A percentile compares a stretch with the other conserved stretches of the same genome.
Conservation (phyloP, 2,113 vertebrate genomes). For the Peromyscus polionotus region DNA sequence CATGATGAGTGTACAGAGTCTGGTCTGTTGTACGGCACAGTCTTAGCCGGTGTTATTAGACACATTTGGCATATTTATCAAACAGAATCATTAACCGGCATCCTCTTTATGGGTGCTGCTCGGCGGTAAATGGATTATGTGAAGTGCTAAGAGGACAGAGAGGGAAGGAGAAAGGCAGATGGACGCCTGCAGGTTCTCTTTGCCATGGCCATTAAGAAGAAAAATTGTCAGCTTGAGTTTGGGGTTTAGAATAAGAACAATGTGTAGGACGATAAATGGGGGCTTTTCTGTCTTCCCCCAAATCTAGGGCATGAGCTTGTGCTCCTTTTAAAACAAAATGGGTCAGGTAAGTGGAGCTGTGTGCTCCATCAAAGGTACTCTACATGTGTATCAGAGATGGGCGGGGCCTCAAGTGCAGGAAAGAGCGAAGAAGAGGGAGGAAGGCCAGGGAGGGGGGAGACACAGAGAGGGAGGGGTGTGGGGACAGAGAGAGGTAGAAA, state of each 20-base stretch:
- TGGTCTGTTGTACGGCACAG: rapidly evolving
- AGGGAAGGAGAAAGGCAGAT: not conserved
- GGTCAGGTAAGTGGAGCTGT: conserved; percentile 40
- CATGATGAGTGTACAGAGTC: not conserved
- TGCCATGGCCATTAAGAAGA: not conserved
- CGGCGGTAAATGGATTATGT: not conserved
- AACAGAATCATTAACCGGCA: not conserved
- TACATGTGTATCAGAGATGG: not conserved
- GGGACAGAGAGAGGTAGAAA: not conserved
- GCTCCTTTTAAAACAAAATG: conserved; percentile 71
- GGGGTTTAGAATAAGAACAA: conserved; percentile 27
- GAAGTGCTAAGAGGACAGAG: not conserved
- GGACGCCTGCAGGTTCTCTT: not conserved
- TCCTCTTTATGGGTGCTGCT: not conserved
- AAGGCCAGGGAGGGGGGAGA: too few species aligned
- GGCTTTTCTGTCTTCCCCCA: conserved; percentile 22
- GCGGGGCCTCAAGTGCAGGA: too few species aligned
- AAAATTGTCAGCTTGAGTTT: conserved; percentile 52
- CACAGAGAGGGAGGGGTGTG: not conserved
- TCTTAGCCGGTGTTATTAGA: not conserved
- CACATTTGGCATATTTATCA: not conserved
- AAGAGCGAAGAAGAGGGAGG: not conserved
- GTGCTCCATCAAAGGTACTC: not conserved
- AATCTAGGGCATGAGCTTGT: conserved; percentile 73
- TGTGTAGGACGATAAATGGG: conserved; percentile 14